These are phyloP conservation scores for Gymnocephalus cernua DNA, from an alignment of 2,113 vertebrate species.

Conservation along the genomic window DNA sequence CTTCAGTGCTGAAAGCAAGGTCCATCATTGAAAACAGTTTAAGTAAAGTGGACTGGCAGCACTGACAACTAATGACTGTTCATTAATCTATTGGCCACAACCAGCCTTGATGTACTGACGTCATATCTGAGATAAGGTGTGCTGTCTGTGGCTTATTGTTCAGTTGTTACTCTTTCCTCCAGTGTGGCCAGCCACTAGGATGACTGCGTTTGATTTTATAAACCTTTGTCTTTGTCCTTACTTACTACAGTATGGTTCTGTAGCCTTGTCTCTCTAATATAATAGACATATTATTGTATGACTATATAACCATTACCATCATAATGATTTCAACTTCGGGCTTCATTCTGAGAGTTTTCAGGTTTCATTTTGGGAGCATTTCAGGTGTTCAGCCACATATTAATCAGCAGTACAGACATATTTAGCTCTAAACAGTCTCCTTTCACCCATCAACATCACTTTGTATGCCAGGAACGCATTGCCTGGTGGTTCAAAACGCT, in stretches of 20 bases:
- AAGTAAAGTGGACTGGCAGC: constrained; percentile 32
- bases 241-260: neutral
- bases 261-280: constrained; percentile 2
- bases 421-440: constrained; percentile 15
- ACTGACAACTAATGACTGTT: constrained; percentile 37
- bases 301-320: neutral
- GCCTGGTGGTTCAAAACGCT: constrained; percentile 19
- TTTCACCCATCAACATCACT: constrained; percentile 24
- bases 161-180: neutral
- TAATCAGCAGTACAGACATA: constrained; percentile 5
- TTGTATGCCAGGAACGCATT: constrained; percentile 20
- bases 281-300: neutral
- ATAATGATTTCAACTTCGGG: constrained; percentile 1
- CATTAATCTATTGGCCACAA: constrained; percentile 37
- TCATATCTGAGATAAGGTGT: constrained; percentile 1
- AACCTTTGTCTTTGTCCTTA: neutral
- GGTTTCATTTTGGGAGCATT: neutral
- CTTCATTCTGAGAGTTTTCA: neutral
- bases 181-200: constrained; percentile 1
- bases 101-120: constrained; percentile 4
- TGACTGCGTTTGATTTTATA: constrained; percentile 6
- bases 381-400: constrained; percentile 27
- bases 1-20: constrained; percentile 19
- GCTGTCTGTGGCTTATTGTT: constrained; percentile 14
- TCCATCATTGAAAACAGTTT: constrained; percentile 41